Evolutionary conservation across 2,888 invertebrate genomes (phyloP).

Genomic region (Limnephilus marmoratus): DNA sequence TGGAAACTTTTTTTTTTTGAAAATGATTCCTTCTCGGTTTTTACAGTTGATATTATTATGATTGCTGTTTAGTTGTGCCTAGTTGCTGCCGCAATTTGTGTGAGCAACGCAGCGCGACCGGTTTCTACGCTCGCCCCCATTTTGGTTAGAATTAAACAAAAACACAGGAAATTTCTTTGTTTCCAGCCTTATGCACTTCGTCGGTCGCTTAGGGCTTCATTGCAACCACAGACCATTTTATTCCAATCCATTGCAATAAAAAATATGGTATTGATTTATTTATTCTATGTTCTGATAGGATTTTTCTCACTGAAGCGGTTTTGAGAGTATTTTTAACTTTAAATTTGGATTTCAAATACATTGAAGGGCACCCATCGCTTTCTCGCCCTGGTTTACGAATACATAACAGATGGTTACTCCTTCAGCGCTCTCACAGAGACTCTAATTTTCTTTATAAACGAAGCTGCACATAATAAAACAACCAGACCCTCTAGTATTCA

Average conservation of each 20-base stretch:
- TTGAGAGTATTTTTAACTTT: neutral
- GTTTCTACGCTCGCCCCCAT: slow-evolving; percentile 10
- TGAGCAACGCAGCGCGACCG: slow-evolving; percentile 27
- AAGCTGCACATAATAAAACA: too few species aligned
- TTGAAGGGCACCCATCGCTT: too few species aligned
- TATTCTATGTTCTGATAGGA: neutral
- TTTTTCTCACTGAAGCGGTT: neutral
- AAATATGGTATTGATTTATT: neutral
- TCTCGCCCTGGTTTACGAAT: too few species aligned
- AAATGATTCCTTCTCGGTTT: neutral
- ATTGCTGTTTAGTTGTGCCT: neutral
- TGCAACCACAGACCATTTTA: neutral
- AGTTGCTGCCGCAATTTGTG: neutral
- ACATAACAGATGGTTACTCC: too few species aligned
- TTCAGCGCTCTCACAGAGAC: too few species aligned
- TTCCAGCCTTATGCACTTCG: slow-evolving; percentile 21
- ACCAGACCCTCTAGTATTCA: neutral
- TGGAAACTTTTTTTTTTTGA: neutral
- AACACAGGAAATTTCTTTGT: slow-evolving; percentile 56
- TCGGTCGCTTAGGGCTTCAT: neutral
- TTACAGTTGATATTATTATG: neutral
- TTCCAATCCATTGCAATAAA: neutral
- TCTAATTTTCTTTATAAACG: too few species aligned
- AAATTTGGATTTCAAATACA: neutral
- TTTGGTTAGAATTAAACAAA: slow-evolving; percentile 32